phyloP scores from a whole-genome alignment of 2,888 invertebrate genomes.

The Diloba caeruleocephala region DNA sequence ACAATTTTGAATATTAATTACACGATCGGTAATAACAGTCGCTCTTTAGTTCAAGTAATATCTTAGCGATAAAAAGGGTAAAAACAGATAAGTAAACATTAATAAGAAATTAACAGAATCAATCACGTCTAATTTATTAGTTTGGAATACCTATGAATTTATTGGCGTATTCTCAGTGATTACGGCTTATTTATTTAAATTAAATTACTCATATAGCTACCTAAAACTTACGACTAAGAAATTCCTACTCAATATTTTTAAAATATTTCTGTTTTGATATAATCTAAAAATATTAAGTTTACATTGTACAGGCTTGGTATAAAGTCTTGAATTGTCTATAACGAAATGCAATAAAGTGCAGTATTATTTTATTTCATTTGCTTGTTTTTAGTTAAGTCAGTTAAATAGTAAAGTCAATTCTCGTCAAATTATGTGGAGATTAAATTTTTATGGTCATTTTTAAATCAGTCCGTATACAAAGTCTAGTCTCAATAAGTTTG shows the following conservation, averaged over 20 bases:
- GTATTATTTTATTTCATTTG: not conserved
- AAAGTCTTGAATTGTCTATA: not conserved
- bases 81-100: too few species aligned
- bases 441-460: not conserved
- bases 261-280: not conserved
- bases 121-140: too few species aligned
- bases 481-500: not conserved
- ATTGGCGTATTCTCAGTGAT: too few species aligned
- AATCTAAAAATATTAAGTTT: conserved; percentile 1
- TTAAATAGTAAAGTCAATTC: not conserved
- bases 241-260: not conserved
- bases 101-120: too few species aligned
- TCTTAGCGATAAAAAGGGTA: too few species aligned
- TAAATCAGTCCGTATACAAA: not conserved
- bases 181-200: conserved; percentile 19
- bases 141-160: too few species aligned
- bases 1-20: too few species aligned
- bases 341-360: conserved; percentile 1
- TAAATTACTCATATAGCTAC: conserved; percentile 4
- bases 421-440: not conserved
- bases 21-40: too few species aligned
- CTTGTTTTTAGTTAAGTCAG: conserved; percentile 1
- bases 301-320: not conserved
- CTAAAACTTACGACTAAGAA: not conserved
- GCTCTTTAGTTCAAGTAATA: too few species aligned